Base-by-base conservation (phyloP, 37 sponge, comb jelly and placozoan genomes). In the Halichondria panicea region DNA sequence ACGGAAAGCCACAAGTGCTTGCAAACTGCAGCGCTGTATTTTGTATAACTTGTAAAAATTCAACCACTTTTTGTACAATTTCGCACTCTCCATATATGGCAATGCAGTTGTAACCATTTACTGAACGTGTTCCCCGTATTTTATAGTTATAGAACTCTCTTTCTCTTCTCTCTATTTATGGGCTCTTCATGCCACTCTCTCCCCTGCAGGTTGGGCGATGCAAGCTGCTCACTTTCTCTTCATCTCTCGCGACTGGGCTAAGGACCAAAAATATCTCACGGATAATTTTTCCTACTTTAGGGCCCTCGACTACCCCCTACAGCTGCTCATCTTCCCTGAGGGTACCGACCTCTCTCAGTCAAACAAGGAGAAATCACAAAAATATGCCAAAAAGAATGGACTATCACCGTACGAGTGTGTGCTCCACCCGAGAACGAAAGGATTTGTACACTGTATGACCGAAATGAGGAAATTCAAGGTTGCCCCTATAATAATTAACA, bases 311-410 rank as follows among this genome's bases (percentile, higher is more conserved):
- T 86, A 82, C 45, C 95, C 95, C 2, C 22, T 88, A 31, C 91
- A 97, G 66, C 71, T 97, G 18, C 74, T 97, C 32, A 13, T 97
- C 46, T 97, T 97, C 50, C 97, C 97, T 0, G 97, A 97, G 70
- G 97, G 97, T 12, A 94, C 97, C 28, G 92, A 97, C 74, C 81
- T 86, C 39, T 86, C 88, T 54, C 37, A 61, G 0, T 56, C 55
- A 34, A 88, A 88, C 55, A 88, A 80, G 45, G 63, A 31, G 27
- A 87, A 79, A 53, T 77, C 82, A 12, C 77, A 91, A 25, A 35
- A 54, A 1, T 97, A 66, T 72, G 89, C 92, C 5, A 68, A 85
- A 30, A 66, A 88, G 38, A 72, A 91, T 45, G 81, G 75, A 12
- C 79, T 91, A 0, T 89, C 62, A 18, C 68, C 76, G 35, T 90